phyloP scores from a whole-genome alignment of 1,140 invertebrate genomes.

The Heliconius himera region DNA sequence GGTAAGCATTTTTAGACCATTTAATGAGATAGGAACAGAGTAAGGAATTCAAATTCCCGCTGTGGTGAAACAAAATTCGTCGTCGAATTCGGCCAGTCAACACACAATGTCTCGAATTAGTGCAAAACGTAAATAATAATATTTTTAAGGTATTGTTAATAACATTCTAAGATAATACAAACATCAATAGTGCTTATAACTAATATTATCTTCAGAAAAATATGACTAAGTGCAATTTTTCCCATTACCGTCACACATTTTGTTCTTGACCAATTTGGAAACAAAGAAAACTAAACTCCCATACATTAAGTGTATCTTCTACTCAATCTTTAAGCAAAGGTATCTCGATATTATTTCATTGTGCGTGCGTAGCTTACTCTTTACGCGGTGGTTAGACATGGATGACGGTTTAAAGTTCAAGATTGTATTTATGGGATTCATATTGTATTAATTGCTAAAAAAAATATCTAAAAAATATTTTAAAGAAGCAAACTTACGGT shows the following conservation, averaged over 20 bases:
- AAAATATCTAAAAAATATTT: too few species aligned
- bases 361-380: neutral
- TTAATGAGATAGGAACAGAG: too few species aligned
- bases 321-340: constrained; percentile 15
- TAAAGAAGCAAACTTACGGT: too few species aligned
- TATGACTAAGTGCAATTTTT: constrained; percentile 9
- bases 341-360: constrained; percentile 14
- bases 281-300: constrained; percentile 29
- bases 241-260: constrained; percentile 12
- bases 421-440: neutral
- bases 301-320: constrained; percentile 27
- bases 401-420: neutral
- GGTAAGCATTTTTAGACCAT: too few species aligned
- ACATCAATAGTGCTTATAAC: neutral
- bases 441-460: too few species aligned
- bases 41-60: too few species aligned
- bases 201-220: neutral
- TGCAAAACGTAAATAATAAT: too few species aligned
- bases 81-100: too few species aligned
- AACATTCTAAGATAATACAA: neutral
- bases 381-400: neutral
- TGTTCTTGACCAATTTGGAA: constrained; percentile 29
- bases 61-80: too few species aligned
- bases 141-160: neutral
- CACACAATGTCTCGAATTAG: too few species aligned